phyloP scores from a whole-genome alignment of 2,888 invertebrate genomes.

The Hyppa rectilinea region DNA sequence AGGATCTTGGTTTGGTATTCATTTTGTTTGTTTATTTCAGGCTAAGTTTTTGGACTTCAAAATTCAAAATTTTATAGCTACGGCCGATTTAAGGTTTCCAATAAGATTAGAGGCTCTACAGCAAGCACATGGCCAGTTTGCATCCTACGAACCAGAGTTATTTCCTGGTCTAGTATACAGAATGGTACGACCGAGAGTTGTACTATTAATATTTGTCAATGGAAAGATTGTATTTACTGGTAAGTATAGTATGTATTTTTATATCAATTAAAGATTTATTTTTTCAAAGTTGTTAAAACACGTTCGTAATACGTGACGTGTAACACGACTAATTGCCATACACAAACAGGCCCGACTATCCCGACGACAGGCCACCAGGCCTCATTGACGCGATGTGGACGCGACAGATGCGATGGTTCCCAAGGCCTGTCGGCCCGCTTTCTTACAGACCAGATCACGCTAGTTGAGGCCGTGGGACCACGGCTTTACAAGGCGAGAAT shows the following conservation, averaged over 20 bases:
- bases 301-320: no score
- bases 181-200: conserved; percentile 98
- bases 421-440: no score
- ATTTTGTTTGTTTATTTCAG: conserved; percentile 79
- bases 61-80: conserved; percentile 94
- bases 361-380: no score
- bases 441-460: no score
- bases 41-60: conserved; percentile 94
- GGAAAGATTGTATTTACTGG: conserved; percentile 99
- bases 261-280: background rate
- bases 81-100: conserved; percentile 94
- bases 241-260: conserved; percentile 66
- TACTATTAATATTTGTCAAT: conserved; percentile 99
- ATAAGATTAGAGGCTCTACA: conserved; percentile 93
- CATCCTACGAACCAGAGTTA: conserved; percentile 98
- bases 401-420: no score
- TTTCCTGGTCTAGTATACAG: conserved; percentile 99
- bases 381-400: no score
- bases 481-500: no score
- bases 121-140: conserved; percentile 94
- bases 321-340: no score
- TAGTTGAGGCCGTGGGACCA: no score
- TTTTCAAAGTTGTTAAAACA: background rate
- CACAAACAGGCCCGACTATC: no score
- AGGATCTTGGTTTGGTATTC: background rate